A percentile compares a stretch with the other conserved stretches of the same genome.
Conservation (phyloP, 2,888 invertebrate species). For the Biston stratarius region DNA sequence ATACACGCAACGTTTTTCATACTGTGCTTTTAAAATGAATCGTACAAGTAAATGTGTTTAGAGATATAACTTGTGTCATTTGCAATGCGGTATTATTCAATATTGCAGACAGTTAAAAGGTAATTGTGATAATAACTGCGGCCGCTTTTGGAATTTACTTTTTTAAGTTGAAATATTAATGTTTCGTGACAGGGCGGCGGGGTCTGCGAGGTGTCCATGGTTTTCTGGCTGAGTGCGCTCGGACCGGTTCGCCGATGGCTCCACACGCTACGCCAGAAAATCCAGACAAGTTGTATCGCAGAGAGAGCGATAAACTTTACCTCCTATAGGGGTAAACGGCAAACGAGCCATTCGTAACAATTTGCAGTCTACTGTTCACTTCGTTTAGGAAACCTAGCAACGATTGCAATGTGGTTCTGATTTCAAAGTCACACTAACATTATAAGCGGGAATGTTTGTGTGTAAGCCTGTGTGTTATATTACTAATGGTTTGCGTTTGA, state of each 20-base stretch:
- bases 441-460: too few relatives aligned
- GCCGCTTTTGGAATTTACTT: constrained; percentile 70
- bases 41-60: constrained; percentile 33
- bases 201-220: constrained; percentile 80
- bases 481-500: background rate
- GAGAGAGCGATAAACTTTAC: constrained; percentile 80
- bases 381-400: constrained; percentile 35
- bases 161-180: constrained; percentile 80
- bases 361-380: constrained; percentile 62
- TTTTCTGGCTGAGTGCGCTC: constrained; percentile 83
- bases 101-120: constrained; percentile 57
- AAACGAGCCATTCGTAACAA: constrained; percentile 79
- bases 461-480: background rate
- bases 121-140: constrained; percentile 76
- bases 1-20: constrained; percentile 55
- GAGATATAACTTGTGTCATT: constrained; percentile 57
- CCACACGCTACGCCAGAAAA: constrained; percentile 74
- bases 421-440: background rate
- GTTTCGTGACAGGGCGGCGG: constrained; percentile 81
- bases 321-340: constrained; percentile 72
- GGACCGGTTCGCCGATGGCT: constrained; percentile 79
- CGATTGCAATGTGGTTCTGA: constrained; percentile 23
- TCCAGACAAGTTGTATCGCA: constrained; percentile 74
- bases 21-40: constrained; percentile 51
- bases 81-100: constrained; percentile 52